These are phyloP conservation scores for Callipepla squamata DNA, from an alignment of 2,113 vertebrate genomes.

Conservation along the genomic window DNA sequence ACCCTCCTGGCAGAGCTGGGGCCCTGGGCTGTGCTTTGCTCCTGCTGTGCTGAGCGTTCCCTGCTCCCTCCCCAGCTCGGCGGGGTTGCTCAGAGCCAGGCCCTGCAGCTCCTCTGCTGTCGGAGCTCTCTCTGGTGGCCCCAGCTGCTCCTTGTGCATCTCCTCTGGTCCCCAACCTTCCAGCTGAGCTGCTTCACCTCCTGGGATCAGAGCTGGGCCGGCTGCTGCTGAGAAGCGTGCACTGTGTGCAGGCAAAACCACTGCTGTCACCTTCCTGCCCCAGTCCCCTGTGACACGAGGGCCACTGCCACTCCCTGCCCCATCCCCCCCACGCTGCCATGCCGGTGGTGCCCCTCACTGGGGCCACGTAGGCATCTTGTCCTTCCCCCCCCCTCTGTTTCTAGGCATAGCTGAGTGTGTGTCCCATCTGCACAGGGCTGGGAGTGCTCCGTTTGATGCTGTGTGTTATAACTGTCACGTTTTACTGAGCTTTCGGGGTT, in stretches of 20 bases:
- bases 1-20: neutral
- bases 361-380: neutral
- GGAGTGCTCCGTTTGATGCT: neutral
- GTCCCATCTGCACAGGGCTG: neutral
- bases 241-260: neutral
- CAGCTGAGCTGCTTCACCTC: neutral
- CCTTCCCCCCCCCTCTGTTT: neutral
- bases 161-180: too few species aligned
- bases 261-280: neutral
- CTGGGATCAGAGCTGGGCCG: neutral
- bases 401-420: neutral
- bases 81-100: fast-evolving
- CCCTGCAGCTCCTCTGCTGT: fast-evolving
- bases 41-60: fast-evolving
- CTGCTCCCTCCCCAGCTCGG: neutral
- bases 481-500: constrained; percentile 10
- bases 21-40: fast-evolving
- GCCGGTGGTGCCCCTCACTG: neutral
- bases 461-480: neutral
- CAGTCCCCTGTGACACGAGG: neutral
- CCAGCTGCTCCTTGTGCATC: neutral
- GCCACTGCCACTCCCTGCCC: neutral
- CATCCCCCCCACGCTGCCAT: neutral
- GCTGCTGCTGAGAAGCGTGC: fast-evolving
- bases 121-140: neutral